Evolutionary conservation across 2,888 invertebrate genomes (phyloP).

Genomic region (Synanthedon formicaeformis): DNA sequence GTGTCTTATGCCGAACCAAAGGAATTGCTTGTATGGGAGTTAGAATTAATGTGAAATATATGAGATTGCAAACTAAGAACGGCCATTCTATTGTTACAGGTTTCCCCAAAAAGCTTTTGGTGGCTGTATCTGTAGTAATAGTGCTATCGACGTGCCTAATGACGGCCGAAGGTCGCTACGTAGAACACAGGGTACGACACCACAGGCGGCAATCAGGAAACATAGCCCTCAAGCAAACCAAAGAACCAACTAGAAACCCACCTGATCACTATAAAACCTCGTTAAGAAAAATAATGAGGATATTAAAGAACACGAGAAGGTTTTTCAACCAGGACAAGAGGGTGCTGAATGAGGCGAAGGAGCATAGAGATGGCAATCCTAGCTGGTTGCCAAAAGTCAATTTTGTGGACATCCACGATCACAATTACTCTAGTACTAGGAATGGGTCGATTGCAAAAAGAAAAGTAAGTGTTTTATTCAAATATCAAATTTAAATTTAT

Average conservation of each 20-base stretch:
- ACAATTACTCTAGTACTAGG: conserved; percentile 26
- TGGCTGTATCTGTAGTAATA: conserved; percentile 56
- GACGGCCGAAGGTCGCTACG: conserved; percentile 41
- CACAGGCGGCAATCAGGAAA: conserved; percentile 29
- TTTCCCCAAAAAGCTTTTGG: conserved; percentile 67
- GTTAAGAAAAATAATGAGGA: conserved; percentile 44
- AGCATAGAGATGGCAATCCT: conserved; percentile 51
- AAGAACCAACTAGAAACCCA: conserved; percentile 27
- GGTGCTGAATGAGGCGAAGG: conserved; percentile 39
- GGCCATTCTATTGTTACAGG: conserved; percentile 40
- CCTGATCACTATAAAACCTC: conserved; percentile 40
- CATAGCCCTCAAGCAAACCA: conserved; percentile 29
- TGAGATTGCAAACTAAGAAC: too few relatives aligned
- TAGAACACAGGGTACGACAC: conserved; percentile 43
- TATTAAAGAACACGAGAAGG: conserved; percentile 42
- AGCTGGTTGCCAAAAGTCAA: conserved; percentile 55
- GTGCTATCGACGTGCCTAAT: conserved; percentile 55
- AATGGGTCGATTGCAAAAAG: neutral
- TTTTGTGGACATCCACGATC: conserved; percentile 53
- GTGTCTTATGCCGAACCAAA: too few relatives aligned
- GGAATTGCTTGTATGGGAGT: too few relatives aligned
- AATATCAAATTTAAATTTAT: neutral
- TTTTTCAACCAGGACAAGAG: conserved; percentile 41
- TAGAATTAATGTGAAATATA: too few relatives aligned
- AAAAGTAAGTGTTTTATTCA: conserved; percentile 3